A percentile compares a stretch with the other conserved stretches of the same genome.
These are phyloP conservation scores for Prionailurus viverrinus DNA, from an alignment of 2,113 vertebrate species.

Conservation along the genomic window DNA sequence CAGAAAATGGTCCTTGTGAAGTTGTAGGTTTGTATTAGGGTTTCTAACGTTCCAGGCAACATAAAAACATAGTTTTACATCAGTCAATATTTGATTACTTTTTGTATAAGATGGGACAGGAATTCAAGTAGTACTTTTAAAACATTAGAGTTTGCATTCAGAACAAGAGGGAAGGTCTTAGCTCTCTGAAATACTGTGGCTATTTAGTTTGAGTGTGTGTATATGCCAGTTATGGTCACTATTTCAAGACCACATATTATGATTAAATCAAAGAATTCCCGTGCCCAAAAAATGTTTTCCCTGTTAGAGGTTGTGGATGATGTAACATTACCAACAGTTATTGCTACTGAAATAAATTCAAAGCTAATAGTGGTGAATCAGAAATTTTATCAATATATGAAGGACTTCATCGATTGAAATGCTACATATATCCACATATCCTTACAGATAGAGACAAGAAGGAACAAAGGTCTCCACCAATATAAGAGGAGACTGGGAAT, in stretches of 20 bases:
- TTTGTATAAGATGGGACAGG: background rate
- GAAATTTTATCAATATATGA: background rate
- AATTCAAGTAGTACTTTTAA: background rate
- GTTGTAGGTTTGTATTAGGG: background rate
- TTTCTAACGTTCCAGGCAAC: background rate
- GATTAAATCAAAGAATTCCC: background rate
- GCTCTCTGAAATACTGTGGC: background rate
- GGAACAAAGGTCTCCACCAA: background rate
- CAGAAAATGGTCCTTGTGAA: background rate
- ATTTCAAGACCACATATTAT: background rate
- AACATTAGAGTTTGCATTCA: conserved; percentile 42
- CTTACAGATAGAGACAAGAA: background rate
- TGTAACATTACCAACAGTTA: background rate
- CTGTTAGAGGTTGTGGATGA: background rate
- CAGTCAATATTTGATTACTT: background rate
- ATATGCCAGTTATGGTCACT: background rate
- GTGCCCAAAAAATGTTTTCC: background rate
- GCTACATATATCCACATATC: background rate
- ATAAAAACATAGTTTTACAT: background rate
- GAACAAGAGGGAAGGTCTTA: background rate
- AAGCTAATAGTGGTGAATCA: background rate
- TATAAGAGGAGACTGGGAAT: background rate
- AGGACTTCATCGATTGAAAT: background rate
- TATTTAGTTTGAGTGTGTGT: background rate
- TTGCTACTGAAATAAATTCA: background rate